Percentiles rank a stretch among this genome's conserved stretches.
These are phyloP conservation scores for Sialis lutaria DNA, from an alignment of 2,888 invertebrate genomes.

Conservation along the genomic window DNA sequence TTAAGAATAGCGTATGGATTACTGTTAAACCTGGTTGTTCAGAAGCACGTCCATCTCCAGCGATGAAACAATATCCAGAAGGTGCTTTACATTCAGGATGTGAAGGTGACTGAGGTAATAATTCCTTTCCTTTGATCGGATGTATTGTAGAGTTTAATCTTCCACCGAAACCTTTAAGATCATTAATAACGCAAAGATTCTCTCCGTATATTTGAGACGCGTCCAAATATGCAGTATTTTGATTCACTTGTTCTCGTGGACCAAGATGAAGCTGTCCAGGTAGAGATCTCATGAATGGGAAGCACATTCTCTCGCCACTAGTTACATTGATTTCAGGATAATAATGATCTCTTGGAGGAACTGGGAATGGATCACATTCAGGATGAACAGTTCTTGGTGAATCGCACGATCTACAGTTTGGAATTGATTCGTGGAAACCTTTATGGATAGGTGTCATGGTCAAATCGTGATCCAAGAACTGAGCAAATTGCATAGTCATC, in stretches of 20 bases:
- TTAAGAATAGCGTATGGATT: constrained; percentile 73
- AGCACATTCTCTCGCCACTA: constrained; percentile 70
- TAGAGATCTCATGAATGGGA: constrained; percentile 86
- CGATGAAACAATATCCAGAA: constrained; percentile 75
- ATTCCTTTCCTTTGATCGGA: constrained; percentile 55
- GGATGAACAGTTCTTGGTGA: constrained; percentile 77
- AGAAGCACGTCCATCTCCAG: constrained; percentile 78
- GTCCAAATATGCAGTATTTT: constrained; percentile 81
- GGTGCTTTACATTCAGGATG: constrained; percentile 80
- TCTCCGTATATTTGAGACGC: constrained; percentile 81
- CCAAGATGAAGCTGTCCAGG: constrained; percentile 81
- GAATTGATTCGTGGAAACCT: constrained; percentile 77
- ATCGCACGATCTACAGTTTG: constrained; percentile 78
- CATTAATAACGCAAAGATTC: constrained; percentile 60
- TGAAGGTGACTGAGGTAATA: constrained; percentile 57
- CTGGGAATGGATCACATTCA: constrained; percentile 83
- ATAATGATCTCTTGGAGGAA: constrained; percentile 76
- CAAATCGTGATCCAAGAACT: constrained; percentile 86
- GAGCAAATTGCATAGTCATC: constrained; percentile 91
- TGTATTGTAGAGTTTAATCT: constrained; percentile 65
- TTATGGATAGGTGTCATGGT: constrained; percentile 88
- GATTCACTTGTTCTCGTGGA: constrained; percentile 84
- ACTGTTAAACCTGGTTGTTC: constrained; percentile 83
- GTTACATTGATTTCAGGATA: constrained; percentile 75
- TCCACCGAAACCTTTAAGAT: constrained; percentile 63